Conservation (phyloP, 2,888 invertebrate species). For the Anticlea derivata region DNA sequence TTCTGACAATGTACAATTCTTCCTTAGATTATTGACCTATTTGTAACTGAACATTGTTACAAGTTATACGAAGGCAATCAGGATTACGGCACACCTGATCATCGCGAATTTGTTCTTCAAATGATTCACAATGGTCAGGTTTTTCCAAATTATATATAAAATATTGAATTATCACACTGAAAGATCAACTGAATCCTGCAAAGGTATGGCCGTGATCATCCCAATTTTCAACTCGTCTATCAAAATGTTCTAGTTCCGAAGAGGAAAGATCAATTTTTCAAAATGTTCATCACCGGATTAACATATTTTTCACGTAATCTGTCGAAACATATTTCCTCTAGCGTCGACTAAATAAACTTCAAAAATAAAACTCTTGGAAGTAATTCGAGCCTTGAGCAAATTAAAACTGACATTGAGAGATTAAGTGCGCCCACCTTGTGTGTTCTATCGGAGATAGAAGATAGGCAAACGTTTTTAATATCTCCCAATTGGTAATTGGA, state of each 20-base stretch:
- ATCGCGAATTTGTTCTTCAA: too few relatives aligned
- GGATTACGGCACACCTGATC: too few relatives aligned
- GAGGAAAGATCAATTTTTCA: slow-evolving; percentile 32
- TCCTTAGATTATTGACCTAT: too few relatives aligned
- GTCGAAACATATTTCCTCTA: slow-evolving; percentile 75
- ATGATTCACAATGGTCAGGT: too few relatives aligned
- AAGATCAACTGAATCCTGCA: too few relatives aligned
- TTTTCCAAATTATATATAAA: too few relatives aligned
- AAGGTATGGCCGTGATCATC: too few relatives aligned
- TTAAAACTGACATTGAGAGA: slow-evolving; percentile 82
- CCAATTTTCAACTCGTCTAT: not conserved
- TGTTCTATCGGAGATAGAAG: slow-evolving; percentile 51
- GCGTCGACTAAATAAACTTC: slow-evolving; percentile 59
- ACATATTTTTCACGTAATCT: slow-evolving; percentile 52
- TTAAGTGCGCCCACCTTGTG: slow-evolving; percentile 68
- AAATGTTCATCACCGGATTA: slow-evolving; percentile 53
- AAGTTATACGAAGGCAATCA: too few relatives aligned
- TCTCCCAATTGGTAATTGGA: slow-evolving; percentile 50
- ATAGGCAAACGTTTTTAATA: slow-evolving; percentile 47
- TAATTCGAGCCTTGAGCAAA: slow-evolving; percentile 78
- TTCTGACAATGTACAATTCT: too few relatives aligned
- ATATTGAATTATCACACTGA: too few relatives aligned
- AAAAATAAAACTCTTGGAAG: slow-evolving; percentile 78
- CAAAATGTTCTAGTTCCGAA: slow-evolving; percentile 26
- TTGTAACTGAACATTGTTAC: too few relatives aligned